A percentile compares a stretch with the other conserved stretches of the same genome.
Evolutionary conservation across 2,113 vertebrate species (phyloP).

Genomic region (Cyanistes caeruleus): DNA sequence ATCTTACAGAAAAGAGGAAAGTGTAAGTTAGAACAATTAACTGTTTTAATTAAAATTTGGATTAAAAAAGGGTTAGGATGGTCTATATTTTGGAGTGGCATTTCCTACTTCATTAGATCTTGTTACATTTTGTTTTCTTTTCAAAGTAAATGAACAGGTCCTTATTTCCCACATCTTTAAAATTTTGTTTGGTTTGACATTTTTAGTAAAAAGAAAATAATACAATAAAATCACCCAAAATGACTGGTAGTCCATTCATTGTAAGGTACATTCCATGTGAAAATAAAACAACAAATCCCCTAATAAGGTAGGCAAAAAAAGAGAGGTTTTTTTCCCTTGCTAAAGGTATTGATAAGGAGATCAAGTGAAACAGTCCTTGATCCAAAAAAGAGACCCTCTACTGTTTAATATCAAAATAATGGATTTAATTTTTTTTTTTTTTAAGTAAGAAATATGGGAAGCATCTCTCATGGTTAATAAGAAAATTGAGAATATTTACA

Average conservation of each 20-base stretch:
- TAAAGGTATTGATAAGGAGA: background rate
- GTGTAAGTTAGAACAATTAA: background rate
- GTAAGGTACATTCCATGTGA: background rate
- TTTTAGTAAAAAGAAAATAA: background rate
- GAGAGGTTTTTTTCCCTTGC: background rate
- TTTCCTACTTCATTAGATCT: background rate
- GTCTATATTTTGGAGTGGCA: background rate
- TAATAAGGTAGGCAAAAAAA: background rate
- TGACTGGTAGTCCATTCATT: background rate
- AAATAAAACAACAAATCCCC: background rate
- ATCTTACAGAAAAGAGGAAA: background rate
- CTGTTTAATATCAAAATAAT: background rate
- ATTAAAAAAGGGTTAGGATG: background rate
- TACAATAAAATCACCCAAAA: background rate
- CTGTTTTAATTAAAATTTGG: background rate
- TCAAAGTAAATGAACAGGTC: background rate
- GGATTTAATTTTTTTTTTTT: background rate
- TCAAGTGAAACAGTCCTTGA: background rate
- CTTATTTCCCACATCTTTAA: background rate
- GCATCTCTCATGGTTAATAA: background rate
- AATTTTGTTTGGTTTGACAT: background rate
- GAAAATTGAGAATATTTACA: background rate
- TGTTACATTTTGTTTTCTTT: background rate
- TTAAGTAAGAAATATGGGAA: background rate
- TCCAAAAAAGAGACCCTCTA: background rate